Conservation (phyloP, 2,888 invertebrate species). For the Carabus problematicus region DNA sequence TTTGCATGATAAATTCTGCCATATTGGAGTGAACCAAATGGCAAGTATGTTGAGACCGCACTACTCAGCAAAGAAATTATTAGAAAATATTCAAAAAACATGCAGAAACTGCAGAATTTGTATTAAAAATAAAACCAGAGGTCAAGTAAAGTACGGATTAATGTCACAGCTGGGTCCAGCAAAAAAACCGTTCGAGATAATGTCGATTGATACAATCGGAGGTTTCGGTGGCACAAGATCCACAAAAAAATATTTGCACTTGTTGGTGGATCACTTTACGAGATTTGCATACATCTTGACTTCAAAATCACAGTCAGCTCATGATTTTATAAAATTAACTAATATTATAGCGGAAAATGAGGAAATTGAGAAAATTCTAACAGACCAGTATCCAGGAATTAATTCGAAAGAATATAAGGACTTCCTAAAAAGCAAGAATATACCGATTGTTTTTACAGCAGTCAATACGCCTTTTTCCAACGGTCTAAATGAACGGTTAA, state of each 20-base stretch:
- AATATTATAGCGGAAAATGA: not conserved
- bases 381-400: constrained; percentile 2
- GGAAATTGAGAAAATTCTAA: not conserved
- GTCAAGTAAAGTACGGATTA: constrained; percentile 44
- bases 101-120: constrained; percentile 45
- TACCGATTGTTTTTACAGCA: not conserved
- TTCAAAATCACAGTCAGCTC: not conserved
- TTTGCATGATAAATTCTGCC: constrained; percentile 31
- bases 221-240: constrained; percentile 48
- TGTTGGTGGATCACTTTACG: constrained; percentile 9
- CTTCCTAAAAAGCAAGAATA: not conserved
- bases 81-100: constrained; percentile 37
- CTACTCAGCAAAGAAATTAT: constrained; percentile 31
- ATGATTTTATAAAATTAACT: not conserved
- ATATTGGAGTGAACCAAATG: constrained; percentile 23
- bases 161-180: constrained; percentile 50
- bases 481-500: not conserved
- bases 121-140: constrained; percentile 49
- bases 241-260: constrained; percentile 45
- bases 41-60: constrained; percentile 23
- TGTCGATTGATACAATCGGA: constrained; percentile 50
- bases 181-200: constrained; percentile 47
- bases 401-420: not conserved
- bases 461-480: not conserved
- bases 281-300: not conserved